Base-by-base conservation (phyloP, 92 coral and sea anemone genomes). In the Paragorgia papillata region DNA sequence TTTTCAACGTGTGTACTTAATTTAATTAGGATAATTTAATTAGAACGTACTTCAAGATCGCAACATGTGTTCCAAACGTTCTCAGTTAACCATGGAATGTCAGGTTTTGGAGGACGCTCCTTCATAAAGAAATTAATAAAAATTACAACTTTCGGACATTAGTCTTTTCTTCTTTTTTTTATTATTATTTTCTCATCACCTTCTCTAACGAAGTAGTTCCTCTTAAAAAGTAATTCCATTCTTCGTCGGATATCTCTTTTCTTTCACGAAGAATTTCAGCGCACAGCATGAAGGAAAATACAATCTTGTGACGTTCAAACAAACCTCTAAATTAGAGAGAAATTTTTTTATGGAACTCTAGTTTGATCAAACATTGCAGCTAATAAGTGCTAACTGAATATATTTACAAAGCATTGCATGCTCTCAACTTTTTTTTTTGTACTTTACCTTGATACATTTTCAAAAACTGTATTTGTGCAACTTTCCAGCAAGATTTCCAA, bases 361-460 rank as follows among this genome's bases (percentile, higher is more conserved):
- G n/a, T n/a, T n/a, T n/a, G n/a, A n/a, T n/a, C 0, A 10, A 50
- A 3, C 22, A 44, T 9, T 68, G 66, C 39, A n/a, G n/a, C n/a
- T n/a, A n/a, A n/a, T n/a, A n/a, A n/a, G n/a, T n/a, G n/a, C n/a
- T n/a, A n/a, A n/a, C n/a, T n/a, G n/a, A n/a, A n/a, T n/a, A n/a
- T n/a, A n/a, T n/a, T n/a, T n/a, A n/a, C n/a, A n/a, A n/a, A n/a
- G n/a, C n/a, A n/a, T n/a, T n/a, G n/a, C n/a, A n/a, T n/a, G n/a
- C n/a, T n/a, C n/a, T n/a, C n/a, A n/a, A n/a, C n/a, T n/a, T n/a
- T n/a, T n/a, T n/a, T n/a, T n/a, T n/a, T n/a, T n/a, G n/a, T n/a
- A n/a, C n/a, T n/a, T n/a, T n/a, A 94, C 98, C 98, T 92, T 62
- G 98, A 96, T 1, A 94, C 98, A 54, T 94, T 94, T 12, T 89